These are phyloP conservation scores for Ethmia dodecea DNA, from an alignment of 2,888 invertebrate genomes.

Conservation along the genomic window DNA sequence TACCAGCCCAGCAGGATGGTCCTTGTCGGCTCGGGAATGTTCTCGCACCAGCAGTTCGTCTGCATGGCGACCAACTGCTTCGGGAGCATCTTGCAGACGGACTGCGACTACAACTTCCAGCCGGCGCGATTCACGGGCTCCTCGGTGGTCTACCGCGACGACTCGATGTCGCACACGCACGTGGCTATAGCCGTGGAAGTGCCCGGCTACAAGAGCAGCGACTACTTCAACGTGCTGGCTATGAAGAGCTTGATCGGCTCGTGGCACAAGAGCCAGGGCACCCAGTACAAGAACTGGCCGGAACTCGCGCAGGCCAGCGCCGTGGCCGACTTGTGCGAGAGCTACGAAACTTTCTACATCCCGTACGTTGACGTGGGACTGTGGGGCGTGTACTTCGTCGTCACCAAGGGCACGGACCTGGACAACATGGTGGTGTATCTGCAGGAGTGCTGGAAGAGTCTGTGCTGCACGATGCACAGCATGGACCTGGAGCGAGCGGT, in stretches of 20 bases:
- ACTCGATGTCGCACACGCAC: slow-evolving; percentile 57
- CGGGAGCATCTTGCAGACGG: slow-evolving; percentile 35
- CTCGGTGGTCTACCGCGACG: slow-evolving; percentile 38
- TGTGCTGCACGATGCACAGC: slow-evolving; percentile 37
- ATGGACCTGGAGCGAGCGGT: slow-evolving; percentile 44
- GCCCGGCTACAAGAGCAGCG: slow-evolving; percentile 44
- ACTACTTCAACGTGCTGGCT: slow-evolving; percentile 44
- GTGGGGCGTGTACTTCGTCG: slow-evolving; percentile 65
- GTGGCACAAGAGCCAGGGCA: slow-evolving; percentile 53
- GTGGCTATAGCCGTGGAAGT: slow-evolving; percentile 65
- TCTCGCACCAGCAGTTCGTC: slow-evolving; percentile 80
- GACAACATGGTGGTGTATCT: slow-evolving; percentile 49
- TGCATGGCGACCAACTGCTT: slow-evolving; percentile 70
- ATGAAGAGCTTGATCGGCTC: slow-evolving; percentile 52
- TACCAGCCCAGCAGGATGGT: slow-evolving; percentile 79
- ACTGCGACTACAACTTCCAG: slow-evolving; percentile 22
- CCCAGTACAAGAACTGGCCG: slow-evolving; percentile 35
- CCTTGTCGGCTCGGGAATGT: slow-evolving; percentile 83
- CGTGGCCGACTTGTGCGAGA: slow-evolving; percentile 40
- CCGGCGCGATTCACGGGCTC: slow-evolving; percentile 36
- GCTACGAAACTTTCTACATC: slow-evolving; percentile 60
- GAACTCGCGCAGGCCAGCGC: slow-evolving; percentile 41
- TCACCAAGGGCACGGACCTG: slow-evolving; percentile 35
- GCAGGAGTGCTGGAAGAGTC: slow-evolving; percentile 54
- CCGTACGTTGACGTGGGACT: slow-evolving; percentile 58